These are phyloP conservation scores for Cephus nigrinus DNA, from an alignment of 2,888 invertebrate species.

Conservation along the genomic window DNA sequence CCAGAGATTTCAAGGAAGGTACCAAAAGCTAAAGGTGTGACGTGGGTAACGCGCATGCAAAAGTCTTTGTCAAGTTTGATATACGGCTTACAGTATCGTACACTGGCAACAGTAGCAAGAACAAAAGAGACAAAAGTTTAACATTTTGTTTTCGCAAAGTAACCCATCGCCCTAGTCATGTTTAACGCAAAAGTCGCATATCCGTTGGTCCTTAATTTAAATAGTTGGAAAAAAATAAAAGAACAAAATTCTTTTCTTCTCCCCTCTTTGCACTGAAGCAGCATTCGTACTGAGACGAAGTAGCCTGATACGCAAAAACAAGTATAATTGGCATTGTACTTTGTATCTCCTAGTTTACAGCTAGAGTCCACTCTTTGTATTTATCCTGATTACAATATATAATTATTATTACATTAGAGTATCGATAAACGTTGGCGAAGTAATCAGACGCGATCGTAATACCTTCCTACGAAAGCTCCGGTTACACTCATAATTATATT, in stretches of 20 bases:
- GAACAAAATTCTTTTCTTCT: neutral
- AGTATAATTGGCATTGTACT: neutral
- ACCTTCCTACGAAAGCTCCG: constrained; percentile 44
- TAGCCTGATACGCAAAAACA: neutral
- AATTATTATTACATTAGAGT: neutral
- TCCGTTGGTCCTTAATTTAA: neutral
- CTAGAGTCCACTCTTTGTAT: neutral
- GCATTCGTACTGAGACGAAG: neutral
- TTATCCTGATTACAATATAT: neutral
- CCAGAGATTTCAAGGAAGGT: constrained; percentile 45
- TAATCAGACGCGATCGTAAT: constrained; percentile 8
- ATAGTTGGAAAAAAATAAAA: neutral
- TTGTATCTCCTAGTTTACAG: neutral
- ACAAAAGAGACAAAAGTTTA: neutral
- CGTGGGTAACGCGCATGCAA: neutral
- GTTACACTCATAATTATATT: constrained; percentile 29
- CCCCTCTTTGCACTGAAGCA: neutral
- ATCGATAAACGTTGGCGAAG: constrained; percentile 10
- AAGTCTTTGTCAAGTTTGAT: neutral
- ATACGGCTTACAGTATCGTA: neutral
- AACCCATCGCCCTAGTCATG: neutral
- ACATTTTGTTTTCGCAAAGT: neutral
- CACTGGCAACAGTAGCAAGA: neutral
- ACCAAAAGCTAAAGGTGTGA: neutral
- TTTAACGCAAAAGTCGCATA: neutral